Evolutionary conservation across 2,113 vertebrate species (phyloP), one percentile per base, ranked within the genome.

Genomic region (Cyphomyrus plagiostoma): DNA sequence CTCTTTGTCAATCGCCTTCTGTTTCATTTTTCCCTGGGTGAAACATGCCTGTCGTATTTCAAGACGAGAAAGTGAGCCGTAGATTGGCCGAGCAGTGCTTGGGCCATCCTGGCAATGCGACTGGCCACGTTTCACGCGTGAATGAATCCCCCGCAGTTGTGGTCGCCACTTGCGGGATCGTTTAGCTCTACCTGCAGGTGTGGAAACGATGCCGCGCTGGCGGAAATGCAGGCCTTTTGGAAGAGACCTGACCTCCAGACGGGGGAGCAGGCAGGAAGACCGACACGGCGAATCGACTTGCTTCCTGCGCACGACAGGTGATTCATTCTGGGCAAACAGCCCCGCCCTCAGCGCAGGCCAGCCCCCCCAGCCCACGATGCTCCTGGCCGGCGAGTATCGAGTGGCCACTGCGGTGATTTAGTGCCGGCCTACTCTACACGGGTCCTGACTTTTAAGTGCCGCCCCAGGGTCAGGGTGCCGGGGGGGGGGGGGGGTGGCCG

Each of bases 391-490:
- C 90, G 89, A 88, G 91, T 82, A 90, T 90, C 91, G 88, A 91
- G 89, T 89, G 83, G 21, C n/a, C 30, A 88, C 21, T 53, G 84
- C 88, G 90, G 88, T 98, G 96, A 98, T 98, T 98, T 97, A 97
- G 93, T 93, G 93, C 89, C 88, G 91, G 82, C 93, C 93, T 95
- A 95, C 93, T 92, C 96, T 95, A 94, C 93, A 93, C 95, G 92
- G 93, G 94, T 80, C 94, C 96, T 93, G 66, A 91, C 96, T 98
- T 98, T 98, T 95, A 97, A 95, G 96, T 96, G 92, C 91, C 92
- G 94, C 93, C 94, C 94, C 91, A 94, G 45, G 96, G 96, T 98
- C 96, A 96, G 93, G 66, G 48, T 17, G 91, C 88, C 94, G 91
- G 93, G n/a, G 35, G 35, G 35, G 35, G 35, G 35, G 35, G 35